phyloP scores from a whole-genome alignment of 2,113 vertebrate species.

The Silurus meridionalis region DNA sequence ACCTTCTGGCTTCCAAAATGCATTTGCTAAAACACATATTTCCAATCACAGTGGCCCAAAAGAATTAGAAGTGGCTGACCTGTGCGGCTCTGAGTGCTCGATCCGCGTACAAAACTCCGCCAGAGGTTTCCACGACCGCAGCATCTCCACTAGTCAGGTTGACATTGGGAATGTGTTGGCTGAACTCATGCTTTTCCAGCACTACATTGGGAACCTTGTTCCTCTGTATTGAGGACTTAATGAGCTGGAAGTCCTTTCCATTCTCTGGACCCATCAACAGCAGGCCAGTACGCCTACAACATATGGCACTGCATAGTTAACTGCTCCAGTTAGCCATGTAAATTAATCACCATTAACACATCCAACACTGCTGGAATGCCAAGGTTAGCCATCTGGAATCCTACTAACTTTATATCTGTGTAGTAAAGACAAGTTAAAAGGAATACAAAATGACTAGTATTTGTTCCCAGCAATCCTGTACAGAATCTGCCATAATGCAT shows the following conservation, averaged over 20 bases:
- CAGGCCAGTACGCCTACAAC: slow-evolving; percentile 75
- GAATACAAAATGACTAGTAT: slow-evolving; percentile 40
- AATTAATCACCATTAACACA: slow-evolving; percentile 22
- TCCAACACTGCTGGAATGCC: neutral
- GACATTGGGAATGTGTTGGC: slow-evolving; percentile 75
- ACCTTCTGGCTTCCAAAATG: neutral
- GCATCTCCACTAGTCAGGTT: slow-evolving; percentile 64
- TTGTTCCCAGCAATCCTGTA: slow-evolving; percentile 54
- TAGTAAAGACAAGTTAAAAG: neutral
- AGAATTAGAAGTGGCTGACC: slow-evolving; percentile 66
- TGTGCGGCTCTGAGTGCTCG: slow-evolving; percentile 79
- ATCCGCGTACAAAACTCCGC: slow-evolving; percentile 83
- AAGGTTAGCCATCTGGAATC: neutral
- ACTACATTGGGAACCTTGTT: slow-evolving; percentile 62
- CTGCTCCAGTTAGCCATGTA: slow-evolving; percentile 9
- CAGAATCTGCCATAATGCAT: slow-evolving; percentile 60
- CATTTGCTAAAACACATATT: neutral
- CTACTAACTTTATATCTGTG: slow-evolving; percentile 7
- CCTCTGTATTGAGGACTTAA: slow-evolving; percentile 66
- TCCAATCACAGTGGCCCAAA: neutral
- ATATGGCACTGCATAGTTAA: slow-evolving; percentile 23
- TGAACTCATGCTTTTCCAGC: slow-evolving; percentile 68
- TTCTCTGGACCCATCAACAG: slow-evolving; percentile 77
- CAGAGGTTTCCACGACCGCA: slow-evolving; percentile 76
- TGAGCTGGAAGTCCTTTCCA: slow-evolving; percentile 62